These are phyloP conservation scores for Clostera curtula DNA, from an alignment of 2,888 invertebrate genomes.

Conservation along the genomic window DNA sequence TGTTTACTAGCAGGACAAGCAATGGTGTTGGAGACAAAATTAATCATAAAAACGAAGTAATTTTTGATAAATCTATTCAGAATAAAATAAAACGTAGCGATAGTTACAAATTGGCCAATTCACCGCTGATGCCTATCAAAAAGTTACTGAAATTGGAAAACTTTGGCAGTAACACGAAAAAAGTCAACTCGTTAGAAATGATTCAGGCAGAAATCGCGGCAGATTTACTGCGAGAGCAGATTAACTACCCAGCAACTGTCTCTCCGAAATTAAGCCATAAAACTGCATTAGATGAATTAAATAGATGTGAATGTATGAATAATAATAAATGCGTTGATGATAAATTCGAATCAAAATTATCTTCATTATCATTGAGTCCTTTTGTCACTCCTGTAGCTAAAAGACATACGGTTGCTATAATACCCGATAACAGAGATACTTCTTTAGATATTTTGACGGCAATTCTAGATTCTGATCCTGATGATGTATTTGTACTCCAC, in stretches of 20 bases:
- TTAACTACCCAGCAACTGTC: constrained; percentile 81
- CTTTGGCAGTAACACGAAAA: constrained; percentile 57
- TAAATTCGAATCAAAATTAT: constrained; percentile 55
- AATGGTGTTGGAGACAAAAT: constrained; percentile 28
- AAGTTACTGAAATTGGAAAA: constrained; percentile 72
- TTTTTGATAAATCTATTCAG: constrained; percentile 37
- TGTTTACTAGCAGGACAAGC: constrained; percentile 57
- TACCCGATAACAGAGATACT: constrained; percentile 53
- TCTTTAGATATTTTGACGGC: constrained; percentile 62
- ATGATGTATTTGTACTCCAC: constrained; percentile 54
- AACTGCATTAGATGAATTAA: constrained; percentile 40
- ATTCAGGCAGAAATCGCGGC: constrained; percentile 77
- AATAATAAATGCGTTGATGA: constrained; percentile 37
- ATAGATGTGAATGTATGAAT: constrained; percentile 46
- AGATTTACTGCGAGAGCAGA: constrained; percentile 79
- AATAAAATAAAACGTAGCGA: constrained; percentile 85
- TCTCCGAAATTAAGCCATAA: constrained; percentile 70
- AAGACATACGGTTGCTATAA: constrained; percentile 53
- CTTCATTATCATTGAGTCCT: constrained; percentile 60
- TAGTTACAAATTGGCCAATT: constrained; percentile 89
- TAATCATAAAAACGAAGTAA: constrained; percentile 23
- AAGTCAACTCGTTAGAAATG: constrained; percentile 69
- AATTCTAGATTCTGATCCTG: constrained; percentile 65
- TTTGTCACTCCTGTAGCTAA: constrained; percentile 57
- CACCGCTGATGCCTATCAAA: constrained; percentile 79